A percentile compares a stretch with the other conserved stretches of the same genome.
Conservation (phyloP, 2,797 vertebrate species). For the Phrynocephalus guinanensis region DNA sequence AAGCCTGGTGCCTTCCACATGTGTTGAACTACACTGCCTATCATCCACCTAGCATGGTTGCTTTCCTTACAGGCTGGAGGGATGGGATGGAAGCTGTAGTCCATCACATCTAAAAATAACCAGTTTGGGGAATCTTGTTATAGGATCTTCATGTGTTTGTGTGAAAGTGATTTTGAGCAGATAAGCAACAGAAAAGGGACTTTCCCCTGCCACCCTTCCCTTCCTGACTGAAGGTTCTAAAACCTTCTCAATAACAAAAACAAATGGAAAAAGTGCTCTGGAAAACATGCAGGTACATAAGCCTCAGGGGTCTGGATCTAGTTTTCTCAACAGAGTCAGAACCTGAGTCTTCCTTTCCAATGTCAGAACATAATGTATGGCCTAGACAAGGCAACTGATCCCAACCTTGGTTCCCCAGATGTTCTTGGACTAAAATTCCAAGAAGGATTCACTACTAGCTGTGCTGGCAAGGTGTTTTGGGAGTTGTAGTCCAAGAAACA, state of each 20-base stretch:
- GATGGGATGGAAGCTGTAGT: background rate
- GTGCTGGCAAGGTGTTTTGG: too few relatives aligned
- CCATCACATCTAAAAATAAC: background rate
- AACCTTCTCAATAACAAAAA: background rate
- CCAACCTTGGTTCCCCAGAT: too few relatives aligned
- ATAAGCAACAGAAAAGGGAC: background rate
- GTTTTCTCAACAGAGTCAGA: background rate
- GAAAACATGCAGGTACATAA: too few relatives aligned
- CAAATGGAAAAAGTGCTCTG: too few relatives aligned
- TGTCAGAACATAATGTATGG: background rate
- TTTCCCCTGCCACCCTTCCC: background rate
- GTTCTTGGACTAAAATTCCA: too few relatives aligned
- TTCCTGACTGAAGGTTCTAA: background rate
- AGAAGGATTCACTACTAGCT: too few relatives aligned
- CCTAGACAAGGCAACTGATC: too few relatives aligned
- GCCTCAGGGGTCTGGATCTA: background rate
- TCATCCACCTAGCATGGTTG: background rate
- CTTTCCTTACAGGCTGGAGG: background rate
- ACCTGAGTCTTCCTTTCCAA: background rate
- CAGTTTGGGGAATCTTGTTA: background rate
- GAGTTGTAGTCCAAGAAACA: too few relatives aligned
- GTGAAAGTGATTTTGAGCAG: background rate
- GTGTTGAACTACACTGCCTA: background rate
- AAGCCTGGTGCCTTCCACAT: background rate
- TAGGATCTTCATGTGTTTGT: background rate